These are phyloP conservation scores for Drosophila rhopaloa DNA, from an alignment of 1,140 invertebrate genomes.

Conservation along the genomic window DNA sequence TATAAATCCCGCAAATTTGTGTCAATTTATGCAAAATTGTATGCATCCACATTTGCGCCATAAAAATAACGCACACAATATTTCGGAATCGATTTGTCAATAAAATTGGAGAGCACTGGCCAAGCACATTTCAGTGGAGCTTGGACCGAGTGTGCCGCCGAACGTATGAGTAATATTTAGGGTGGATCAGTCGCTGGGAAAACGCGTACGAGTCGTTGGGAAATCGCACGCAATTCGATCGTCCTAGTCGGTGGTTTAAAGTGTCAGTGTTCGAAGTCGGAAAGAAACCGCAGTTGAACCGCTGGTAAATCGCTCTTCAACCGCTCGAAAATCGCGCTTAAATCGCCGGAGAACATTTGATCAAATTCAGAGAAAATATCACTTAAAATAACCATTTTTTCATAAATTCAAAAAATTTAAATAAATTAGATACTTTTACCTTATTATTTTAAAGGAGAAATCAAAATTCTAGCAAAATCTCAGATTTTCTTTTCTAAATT, in stretches of 20 bases:
- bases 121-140: conserved; percentile 72
- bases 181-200: conserved; percentile 33
- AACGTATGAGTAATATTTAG: conserved; percentile 54
- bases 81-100: conserved; percentile 82
- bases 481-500: too few species aligned
- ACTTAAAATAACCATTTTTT: not conserved
- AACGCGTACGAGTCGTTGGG: conserved; percentile 16
- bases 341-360: not conserved
- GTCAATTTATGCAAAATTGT: conserved; percentile 72
- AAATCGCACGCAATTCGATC: conserved; percentile 8
- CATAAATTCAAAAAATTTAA: too few species aligned
- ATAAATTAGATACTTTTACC: too few species aligned
- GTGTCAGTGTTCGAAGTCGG: not conserved
- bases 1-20: conserved; percentile 74
- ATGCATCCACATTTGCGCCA: conserved; percentile 52
- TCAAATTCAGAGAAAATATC: not conserved
- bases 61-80: conserved; percentile 51
- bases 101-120: conserved; percentile 74
- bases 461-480: too few species aligned
- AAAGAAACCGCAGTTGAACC: not conserved
- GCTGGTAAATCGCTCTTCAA: not conserved
- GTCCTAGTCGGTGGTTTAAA: conserved; percentile 21
- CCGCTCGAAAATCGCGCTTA: not conserved
- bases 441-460: too few species aligned
- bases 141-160: conserved; percentile 65